phyloP scores from a whole-genome alignment of 1,140 invertebrate species.

The Camponotus vicinus region DNA sequence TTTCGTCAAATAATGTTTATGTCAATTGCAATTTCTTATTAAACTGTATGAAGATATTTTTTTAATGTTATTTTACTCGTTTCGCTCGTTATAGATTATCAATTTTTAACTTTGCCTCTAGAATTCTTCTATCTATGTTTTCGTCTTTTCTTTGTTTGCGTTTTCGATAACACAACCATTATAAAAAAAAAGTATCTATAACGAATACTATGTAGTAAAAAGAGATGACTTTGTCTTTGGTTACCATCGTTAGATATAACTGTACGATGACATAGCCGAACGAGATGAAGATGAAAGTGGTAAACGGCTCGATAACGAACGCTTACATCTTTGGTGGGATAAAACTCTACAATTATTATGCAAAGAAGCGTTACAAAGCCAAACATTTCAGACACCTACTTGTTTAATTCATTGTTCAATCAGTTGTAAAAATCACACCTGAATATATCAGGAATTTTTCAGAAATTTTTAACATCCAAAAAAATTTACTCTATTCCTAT shows the following conservation, averaged over 20 bases:
- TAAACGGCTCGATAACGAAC: conserved; percentile 65
- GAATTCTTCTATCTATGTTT: conserved; percentile 61
- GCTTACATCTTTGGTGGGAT: conserved; percentile 63
- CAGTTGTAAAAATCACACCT: neutral
- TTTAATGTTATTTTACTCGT: neutral
- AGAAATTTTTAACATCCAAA: too few species aligned
- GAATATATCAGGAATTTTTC: too few species aligned
- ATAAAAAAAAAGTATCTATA: conserved; percentile 65
- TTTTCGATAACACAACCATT: conserved; percentile 64
- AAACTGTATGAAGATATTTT: neutral
- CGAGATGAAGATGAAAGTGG: conserved; percentile 55
- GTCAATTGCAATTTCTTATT: neutral
- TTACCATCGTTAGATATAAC: conserved; percentile 67
- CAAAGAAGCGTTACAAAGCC: conserved; percentile 27
- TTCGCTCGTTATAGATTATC: neutral
- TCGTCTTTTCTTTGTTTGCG: conserved; percentile 52
- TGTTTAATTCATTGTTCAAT: neutral
- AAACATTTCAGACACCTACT: conserved; percentile 61
- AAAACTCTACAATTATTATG: conserved; percentile 59
- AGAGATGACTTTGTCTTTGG: conserved; percentile 44
- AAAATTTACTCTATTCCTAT: too few species aligned
- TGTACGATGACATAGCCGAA: conserved; percentile 60
- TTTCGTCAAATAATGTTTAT: neutral
- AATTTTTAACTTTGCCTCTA: neutral
- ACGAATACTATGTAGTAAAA: conserved; percentile 62